Percentiles rank a stretch among this genome's conserved stretches.
Conservation (phyloP, 2,113 vertebrate species). For the Loxodonta africana region DNA sequence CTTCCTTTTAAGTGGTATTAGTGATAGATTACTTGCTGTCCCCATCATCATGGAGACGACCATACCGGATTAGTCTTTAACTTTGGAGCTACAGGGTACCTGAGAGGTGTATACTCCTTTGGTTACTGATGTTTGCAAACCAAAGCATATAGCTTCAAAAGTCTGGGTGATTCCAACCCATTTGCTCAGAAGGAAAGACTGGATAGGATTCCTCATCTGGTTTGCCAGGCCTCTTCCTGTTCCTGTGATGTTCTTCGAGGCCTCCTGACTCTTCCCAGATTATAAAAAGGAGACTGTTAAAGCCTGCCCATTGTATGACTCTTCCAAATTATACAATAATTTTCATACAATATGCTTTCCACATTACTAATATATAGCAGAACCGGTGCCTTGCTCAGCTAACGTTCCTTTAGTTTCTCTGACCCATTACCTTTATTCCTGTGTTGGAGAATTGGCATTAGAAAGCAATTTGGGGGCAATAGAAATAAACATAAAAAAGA, state of each 20-base stretch:
- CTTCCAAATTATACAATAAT: background rate
- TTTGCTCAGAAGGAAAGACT: background rate
- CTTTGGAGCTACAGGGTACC: background rate
- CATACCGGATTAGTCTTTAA: background rate
- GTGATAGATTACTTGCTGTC: background rate
- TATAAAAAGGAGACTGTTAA: background rate
- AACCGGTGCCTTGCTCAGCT: background rate
- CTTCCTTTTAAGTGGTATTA: background rate
- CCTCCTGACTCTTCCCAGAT: background rate
- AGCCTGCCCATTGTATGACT: background rate
- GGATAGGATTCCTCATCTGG: background rate
- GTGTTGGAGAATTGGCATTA: background rate
- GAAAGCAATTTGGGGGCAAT: background rate
- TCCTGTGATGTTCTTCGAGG: background rate
- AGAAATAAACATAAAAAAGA: background rate
- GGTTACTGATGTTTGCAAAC: background rate
- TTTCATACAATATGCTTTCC: background rate
- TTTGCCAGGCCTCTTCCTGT: background rate
- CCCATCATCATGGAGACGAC: background rate
- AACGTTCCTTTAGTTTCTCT: background rate
- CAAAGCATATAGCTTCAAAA: background rate
- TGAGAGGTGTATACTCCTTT: background rate
- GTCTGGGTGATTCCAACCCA: background rate
- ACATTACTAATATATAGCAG: background rate
- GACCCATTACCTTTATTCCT: background rate